Base-by-base conservation (phyloP, 2,113 vertebrate species). In the Colossoma macropomum region DNA sequence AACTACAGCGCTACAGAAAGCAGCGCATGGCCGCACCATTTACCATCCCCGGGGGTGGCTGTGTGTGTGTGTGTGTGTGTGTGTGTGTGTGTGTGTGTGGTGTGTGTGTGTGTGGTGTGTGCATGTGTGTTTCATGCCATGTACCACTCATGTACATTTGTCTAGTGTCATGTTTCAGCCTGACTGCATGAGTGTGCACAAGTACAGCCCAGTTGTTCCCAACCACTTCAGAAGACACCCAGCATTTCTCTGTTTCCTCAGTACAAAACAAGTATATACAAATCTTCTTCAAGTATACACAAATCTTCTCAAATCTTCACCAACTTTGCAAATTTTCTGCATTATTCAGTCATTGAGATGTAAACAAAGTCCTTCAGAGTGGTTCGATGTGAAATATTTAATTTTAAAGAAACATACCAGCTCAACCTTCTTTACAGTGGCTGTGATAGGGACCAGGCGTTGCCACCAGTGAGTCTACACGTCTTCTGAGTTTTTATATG, bases 1-100 rank as follows among this genome's bases (percentile, higher is more conserved):
- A 89, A 91, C 92, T 91, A 89, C 84, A 80, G 85, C 88, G 80
- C 52, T 27, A n/a, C 41, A 86, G 62, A 89, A 82, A 38, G 25
- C 56, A 34, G 38, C 87, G 79, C 87, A 85, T 59, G 80, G 87
- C 81, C 86, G 77, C 84, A 92, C 85, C 80, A 92, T 90, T 88
- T 89, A 89, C 88, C 34, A 81, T 68, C 32, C 52, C 56, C 66
- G 41, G 23, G 69, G 27, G 54, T 62, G 34, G 21, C 54, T 74
- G 50, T 82, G 77, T 63, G 63, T 72, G n/a, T 69, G 38, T 74
- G 65, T 28, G 63, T 59, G 56, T 50, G 52, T 56, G 72, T 74
- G 52, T 56, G 52, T 56, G 72, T 74, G 62, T 74, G 50, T 82
- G 77, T 63, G 63, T 72, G n/a, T 69, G 38, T 74, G 52, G n/a